Evolutionary conservation across 2,888 invertebrate genomes (phyloP), one percentile per base, ranked within the genome.

Genomic region (Aplocera efformata): DNA sequence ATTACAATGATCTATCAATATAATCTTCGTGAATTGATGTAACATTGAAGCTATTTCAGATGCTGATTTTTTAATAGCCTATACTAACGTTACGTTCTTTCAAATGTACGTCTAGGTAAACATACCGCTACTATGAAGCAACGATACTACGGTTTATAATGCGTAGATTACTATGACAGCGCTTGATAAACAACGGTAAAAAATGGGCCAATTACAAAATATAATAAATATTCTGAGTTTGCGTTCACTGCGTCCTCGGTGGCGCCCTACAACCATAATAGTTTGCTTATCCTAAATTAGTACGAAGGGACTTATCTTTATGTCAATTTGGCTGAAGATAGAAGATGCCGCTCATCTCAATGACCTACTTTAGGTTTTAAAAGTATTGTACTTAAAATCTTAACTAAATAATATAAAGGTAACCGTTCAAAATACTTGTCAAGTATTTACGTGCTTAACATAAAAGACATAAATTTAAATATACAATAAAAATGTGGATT

Each of bases 141-240:
- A 77, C 64, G 40, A 29, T 38, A 37, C 56, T 48, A 66, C 60
- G n/a, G 56, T 67, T 68, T 67, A 68, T 67, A 70, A 68, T 67
- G 13, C 39, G 32, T 36, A 45, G 45, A 45, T 71, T 68, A 70
- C 71, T 70, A 69, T 70, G 67, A 67, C 72, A 73, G 60, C 57
- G 44, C 50, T 36, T 69, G 73, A 72, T 74, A 71, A 66, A 64
- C 60, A 60, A 42, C 53, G 35, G 42, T 48, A 48, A 61, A 48
- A 84, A 79, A 74, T 77, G 59, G 85, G 78, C 63, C 83, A 78
- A 79, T 84, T 84, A 77, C 84, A 79, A 83, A 83, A 86, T 84
- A 77, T 79, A 74, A 76, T 81, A 86, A 85, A 83, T 80, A 84
- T 82, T 78, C 78, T 76, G 60, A 72, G 67, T 71, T 67, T 70